Evolutionary conservation across 2,888 invertebrate genomes (phyloP).

Genomic region (Stenotaenia linearis): DNA sequence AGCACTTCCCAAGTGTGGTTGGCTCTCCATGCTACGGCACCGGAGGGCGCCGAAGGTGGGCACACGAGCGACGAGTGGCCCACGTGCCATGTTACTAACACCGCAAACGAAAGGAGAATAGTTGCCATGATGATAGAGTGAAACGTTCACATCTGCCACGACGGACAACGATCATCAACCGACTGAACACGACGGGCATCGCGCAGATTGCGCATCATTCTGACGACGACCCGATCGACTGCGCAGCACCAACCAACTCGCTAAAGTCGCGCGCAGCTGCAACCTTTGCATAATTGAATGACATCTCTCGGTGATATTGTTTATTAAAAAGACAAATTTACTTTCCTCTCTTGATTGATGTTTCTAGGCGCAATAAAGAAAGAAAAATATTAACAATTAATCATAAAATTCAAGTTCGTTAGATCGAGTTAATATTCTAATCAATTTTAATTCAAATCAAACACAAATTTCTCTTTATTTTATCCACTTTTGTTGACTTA

Average conservation of each 20-base stretch:
- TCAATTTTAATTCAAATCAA: no score
- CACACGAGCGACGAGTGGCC: not conserved
- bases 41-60: slow-evolving; percentile 8
- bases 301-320: not conserved
- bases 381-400: not conserved
- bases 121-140: slow-evolving; percentile 6
- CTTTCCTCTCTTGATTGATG: not conserved
- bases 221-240: not conserved
- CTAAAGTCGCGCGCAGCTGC: not conserved
- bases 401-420: no score
- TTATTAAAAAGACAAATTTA: not conserved
- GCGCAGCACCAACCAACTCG: not conserved
- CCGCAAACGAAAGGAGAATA: slow-evolving; percentile 3
- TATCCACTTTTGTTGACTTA: not conserved
- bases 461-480: not conserved
- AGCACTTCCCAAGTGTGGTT: slow-evolving; percentile 14
- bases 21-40: slow-evolving; percentile 9
- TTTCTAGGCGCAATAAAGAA: not conserved
- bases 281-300: not conserved
- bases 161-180: slow-evolving; percentile 2
- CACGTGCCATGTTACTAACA: slow-evolving; percentile 15
- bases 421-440: no score
- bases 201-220: slow-evolving; percentile 21
- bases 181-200: slow-evolving; percentile 23
- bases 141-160: slow-evolving; percentile 10